These are phyloP conservation scores for Carlito syrichta DNA, from an alignment of 2,113 vertebrate species.

Conservation along the genomic window DNA sequence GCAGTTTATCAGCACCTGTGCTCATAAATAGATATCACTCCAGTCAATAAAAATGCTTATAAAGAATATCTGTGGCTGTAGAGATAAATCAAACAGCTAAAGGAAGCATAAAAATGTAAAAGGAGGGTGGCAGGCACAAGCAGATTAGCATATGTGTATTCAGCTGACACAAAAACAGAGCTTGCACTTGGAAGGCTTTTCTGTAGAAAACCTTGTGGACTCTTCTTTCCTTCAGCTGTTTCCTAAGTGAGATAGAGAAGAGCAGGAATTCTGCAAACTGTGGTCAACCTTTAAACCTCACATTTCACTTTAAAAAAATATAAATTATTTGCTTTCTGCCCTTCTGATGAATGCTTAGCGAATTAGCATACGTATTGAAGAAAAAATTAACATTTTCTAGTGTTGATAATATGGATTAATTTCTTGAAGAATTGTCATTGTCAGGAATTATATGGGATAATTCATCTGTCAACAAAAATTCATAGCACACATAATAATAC, in stretches of 20 bases:
- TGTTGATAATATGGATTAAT: neutral
- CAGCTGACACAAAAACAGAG: constrained; percentile 58
- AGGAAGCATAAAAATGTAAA: constrained; percentile 68
- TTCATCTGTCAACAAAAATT: neutral
- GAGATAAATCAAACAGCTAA: constrained; percentile 74
- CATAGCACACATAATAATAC: neutral
- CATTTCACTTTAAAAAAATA: neutral
- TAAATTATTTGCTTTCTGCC: neutral
- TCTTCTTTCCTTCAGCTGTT: neutral
- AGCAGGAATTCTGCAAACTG: neutral
- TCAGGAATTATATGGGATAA: constrained; percentile 15
- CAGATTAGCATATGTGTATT: constrained; percentile 70
- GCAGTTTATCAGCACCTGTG: constrained; percentile 61
- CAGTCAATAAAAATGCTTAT: constrained; percentile 70
- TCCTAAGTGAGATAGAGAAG: constrained; percentile 30
- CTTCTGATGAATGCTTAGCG: neutral
- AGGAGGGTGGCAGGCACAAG: constrained; percentile 38
- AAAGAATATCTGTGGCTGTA: constrained; percentile 66
- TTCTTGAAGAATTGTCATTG: constrained; percentile 38
- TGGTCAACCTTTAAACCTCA: constrained; percentile 22
- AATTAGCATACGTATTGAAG: neutral
- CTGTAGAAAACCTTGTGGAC: constrained; percentile 3
- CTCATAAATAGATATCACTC: constrained; percentile 70
- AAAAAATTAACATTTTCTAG: constrained; percentile 18
- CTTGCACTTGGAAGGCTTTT: constrained; percentile 44